Evolutionary conservation across 2,113 vertebrate genomes (phyloP).

Genomic region (Coracopsis vasa): DNA sequence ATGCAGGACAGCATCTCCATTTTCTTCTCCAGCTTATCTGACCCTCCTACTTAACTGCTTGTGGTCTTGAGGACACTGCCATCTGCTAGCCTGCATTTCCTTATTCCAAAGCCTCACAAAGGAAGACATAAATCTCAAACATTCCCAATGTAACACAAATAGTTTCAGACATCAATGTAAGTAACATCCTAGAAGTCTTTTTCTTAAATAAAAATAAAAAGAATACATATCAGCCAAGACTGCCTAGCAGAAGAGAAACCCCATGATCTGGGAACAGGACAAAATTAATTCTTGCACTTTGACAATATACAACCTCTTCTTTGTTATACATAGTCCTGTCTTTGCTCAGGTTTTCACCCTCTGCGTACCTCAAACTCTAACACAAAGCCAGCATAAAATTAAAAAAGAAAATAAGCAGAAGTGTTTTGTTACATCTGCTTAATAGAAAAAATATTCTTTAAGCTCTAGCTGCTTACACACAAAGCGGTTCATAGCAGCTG

Average conservation of each 20-base stretch:
- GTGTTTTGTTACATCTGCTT: not conserved
- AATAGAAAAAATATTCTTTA: not conserved
- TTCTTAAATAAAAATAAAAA: not conserved
- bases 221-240: not conserved
- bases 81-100: not conserved
- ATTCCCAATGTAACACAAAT: not conserved
- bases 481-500: not conserved
- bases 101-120: not conserved
- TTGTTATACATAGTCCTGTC: not conserved
- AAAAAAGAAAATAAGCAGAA: not conserved
- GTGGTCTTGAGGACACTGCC: not conserved
- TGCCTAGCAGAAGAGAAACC: not conserved
- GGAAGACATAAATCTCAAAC: not conserved
- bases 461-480: not conserved
- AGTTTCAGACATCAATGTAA: not conserved
- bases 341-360: not conserved
- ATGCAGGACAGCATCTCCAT: not conserved
- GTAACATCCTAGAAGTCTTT: not conserved
- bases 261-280: not conserved
- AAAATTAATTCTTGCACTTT: not conserved
- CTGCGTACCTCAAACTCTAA: not conserved
- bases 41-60: not conserved
- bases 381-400: not conserved
- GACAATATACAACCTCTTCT: not conserved
- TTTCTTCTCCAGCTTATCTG: not conserved